These are phyloP conservation scores for Drosophila limbata DNA, from an alignment of 2,888 invertebrate species.

Conservation along the genomic window DNA sequence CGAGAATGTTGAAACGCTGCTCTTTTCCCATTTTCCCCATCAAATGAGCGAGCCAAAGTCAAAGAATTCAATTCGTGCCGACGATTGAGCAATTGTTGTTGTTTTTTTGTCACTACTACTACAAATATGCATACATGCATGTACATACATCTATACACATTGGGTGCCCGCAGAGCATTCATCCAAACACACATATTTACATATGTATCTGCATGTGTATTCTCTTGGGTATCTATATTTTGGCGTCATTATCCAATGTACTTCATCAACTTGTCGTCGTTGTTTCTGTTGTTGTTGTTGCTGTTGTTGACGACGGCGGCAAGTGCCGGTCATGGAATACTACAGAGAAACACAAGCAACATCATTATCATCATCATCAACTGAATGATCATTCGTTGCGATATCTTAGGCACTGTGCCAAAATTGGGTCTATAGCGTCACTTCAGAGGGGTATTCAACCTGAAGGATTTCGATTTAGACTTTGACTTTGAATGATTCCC, in stretches of 20 bases:
- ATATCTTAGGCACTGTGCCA: constrained; percentile 69
- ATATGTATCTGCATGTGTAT: background rate
- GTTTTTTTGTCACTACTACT: constrained; percentile 41
- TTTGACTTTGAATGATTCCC: background rate
- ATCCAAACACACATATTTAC: constrained; percentile 15
- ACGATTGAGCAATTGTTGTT: constrained; percentile 19
- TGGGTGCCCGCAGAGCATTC: constrained; percentile 8
- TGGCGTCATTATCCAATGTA: constrained; percentile 77
- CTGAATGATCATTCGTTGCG: constrained; percentile 20
- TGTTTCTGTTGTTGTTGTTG: constrained; percentile 20
- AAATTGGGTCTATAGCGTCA: constrained; percentile 32
- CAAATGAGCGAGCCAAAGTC: constrained; percentile 57
- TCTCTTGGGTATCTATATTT: constrained; percentile 34
- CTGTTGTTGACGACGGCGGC: constrained; percentile 33
- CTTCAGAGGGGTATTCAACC: constrained; percentile 34
- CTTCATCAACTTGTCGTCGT: constrained; percentile 69
- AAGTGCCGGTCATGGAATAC: constrained; percentile 70
- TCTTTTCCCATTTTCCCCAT: constrained; percentile 60
- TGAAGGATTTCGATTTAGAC: constrained; percentile 22
- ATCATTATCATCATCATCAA: constrained; percentile 18
- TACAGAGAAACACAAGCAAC: constrained; percentile 18
- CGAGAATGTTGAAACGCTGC: constrained; percentile 73
- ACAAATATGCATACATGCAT: constrained; percentile 2
- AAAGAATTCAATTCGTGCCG: constrained; percentile 56
- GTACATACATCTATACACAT: background rate